phyloP scores from a whole-genome alignment of 2,888 invertebrate genomes.

The Platerodrilus igneus region DNA sequence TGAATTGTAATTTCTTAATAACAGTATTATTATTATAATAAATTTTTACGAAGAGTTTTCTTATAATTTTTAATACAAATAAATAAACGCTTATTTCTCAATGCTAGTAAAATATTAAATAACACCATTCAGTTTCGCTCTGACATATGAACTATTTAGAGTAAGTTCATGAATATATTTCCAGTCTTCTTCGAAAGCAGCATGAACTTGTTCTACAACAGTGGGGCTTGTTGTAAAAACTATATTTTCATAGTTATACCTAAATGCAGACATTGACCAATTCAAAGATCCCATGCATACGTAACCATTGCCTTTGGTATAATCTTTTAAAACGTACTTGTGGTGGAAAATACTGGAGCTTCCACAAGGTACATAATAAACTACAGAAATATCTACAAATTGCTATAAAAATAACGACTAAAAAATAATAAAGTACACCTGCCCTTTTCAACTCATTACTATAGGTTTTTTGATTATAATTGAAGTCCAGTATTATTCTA shows the following conservation, averaged over 20 bases:
- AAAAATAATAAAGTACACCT: conserved; percentile 23
- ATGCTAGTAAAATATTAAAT: conserved; percentile 4
- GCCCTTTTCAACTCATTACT: conserved; percentile 26
- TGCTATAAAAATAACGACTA: conserved; percentile 3
- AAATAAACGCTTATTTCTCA: too few relatives aligned
- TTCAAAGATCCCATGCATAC: conserved; percentile 41
- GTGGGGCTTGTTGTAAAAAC: conserved; percentile 34
- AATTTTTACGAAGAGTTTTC: too few relatives aligned
- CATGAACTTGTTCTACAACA: conserved; percentile 32
- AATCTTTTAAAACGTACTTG: conserved; percentile 43
- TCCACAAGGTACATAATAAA: conserved; percentile 31
- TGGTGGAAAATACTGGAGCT: conserved; percentile 40
- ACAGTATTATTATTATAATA: too few relatives aligned
- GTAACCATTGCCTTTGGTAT: conserved; percentile 28
- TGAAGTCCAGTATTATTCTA: conserved; percentile 37
- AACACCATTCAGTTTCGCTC: conserved; percentile 7
- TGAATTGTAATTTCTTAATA: too few relatives aligned
- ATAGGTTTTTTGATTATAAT: conserved; percentile 20
- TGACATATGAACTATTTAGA: conserved; percentile 6
- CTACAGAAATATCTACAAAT: conserved; percentile 29
- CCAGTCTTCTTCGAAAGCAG: conserved; percentile 36
- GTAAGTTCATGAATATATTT: conserved; percentile 20
- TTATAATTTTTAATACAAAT: too few relatives aligned
- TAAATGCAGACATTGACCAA: conserved; percentile 32
- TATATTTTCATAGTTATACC: conserved; percentile 40